These are phyloP conservation scores for Aphodius sticticus DNA, from an alignment of 2,888 invertebrate species.

Conservation along the genomic window DNA sequence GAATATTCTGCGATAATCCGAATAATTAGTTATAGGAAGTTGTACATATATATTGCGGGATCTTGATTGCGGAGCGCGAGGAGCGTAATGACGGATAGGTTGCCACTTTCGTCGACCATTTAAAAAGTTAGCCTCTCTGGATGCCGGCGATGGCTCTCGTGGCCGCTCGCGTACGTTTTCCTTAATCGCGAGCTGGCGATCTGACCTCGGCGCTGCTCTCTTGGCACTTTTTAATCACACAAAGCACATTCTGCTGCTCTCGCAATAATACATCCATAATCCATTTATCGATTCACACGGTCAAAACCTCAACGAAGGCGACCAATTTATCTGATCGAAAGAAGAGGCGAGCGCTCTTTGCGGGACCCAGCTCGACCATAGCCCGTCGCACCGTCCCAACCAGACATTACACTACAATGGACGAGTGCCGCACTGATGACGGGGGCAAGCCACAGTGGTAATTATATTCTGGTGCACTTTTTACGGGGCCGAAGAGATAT, in stretches of 20 bases:
- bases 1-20: neutral
- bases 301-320: slow-evolving; percentile 57
- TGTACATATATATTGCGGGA: neutral
- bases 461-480: slow-evolving; percentile 52
- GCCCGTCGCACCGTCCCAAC: slow-evolving; percentile 19
- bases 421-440: slow-evolving; percentile 14
- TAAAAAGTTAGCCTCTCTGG: neutral
- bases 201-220: slow-evolving; percentile 39
- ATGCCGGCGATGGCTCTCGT: slow-evolving; percentile 4
- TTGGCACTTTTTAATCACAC: slow-evolving; percentile 40
- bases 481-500: slow-evolving; percentile 49
- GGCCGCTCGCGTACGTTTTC: slow-evolving; percentile 4
- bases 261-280: slow-evolving; percentile 53
- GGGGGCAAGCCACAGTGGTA: slow-evolving; percentile 43
- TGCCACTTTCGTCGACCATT: slow-evolving; percentile 4
- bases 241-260: slow-evolving; percentile 43
- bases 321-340: slow-evolving; percentile 58
- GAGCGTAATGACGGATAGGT: neutral
- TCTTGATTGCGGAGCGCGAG: neutral
- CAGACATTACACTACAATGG: slow-evolving; percentile 19
- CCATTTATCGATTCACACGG: slow-evolving; percentile 60
- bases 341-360: slow-evolving; percentile 13
- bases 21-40: slow-evolving; percentile 4
- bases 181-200: slow-evolving; percentile 32
- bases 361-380: neutral